phyloP scores from a whole-genome alignment of 2,113 vertebrate genomes.

The Peromyscus leucopus region DNA sequence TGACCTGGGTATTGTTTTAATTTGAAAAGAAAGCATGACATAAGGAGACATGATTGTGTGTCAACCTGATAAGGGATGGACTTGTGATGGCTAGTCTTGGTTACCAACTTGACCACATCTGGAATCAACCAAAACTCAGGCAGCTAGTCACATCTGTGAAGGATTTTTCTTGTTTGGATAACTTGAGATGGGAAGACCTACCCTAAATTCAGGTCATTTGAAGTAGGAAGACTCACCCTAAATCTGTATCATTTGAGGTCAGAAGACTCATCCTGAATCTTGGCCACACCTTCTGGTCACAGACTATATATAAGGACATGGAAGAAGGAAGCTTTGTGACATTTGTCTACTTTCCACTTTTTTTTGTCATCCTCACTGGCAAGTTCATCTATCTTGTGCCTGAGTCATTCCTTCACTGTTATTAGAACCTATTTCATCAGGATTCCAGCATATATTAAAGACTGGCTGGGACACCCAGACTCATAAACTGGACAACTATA shows the following conservation, averaged over 20 bases:
- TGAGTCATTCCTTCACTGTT: background rate
- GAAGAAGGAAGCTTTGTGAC: background rate
- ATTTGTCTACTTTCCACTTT: background rate
- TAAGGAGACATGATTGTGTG: background rate
- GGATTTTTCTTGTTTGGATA: background rate
- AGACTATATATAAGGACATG: background rate
- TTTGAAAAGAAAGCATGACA: background rate
- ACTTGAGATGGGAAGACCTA: background rate
- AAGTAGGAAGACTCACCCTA: background rate
- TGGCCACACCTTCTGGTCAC: background rate
- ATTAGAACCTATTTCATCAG: background rate
- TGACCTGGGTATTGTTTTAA: background rate
- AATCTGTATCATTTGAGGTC: background rate
- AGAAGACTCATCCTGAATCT: background rate
- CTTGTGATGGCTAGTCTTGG: background rate
- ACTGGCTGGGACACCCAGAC: background rate
- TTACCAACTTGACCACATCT: background rate
- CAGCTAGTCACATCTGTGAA: background rate
- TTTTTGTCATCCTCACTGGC: background rate
- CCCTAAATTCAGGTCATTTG: background rate
- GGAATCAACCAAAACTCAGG: background rate
- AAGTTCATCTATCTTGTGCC: background rate
- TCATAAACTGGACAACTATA: background rate
- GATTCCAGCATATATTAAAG: background rate
- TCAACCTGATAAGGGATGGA: background rate